Evolutionary conservation across 2,113 vertebrate genomes (phyloP), one percentile per base, ranked within the genome.

Genomic region (Pseudorhombus dupliciocellatus): DNA sequence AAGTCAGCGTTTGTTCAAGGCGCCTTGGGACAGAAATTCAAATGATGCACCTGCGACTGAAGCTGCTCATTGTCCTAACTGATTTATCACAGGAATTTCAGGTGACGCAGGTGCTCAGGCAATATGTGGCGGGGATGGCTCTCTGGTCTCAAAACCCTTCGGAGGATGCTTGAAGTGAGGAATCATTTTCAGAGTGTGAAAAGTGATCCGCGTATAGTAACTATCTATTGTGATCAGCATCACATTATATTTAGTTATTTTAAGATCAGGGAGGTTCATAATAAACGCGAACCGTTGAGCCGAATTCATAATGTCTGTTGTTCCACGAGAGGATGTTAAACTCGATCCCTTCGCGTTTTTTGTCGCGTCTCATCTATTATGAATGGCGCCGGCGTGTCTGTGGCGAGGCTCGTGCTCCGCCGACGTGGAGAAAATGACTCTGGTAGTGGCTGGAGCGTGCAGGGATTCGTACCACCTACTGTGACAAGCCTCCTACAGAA

Each of bases 1-100:
- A 72, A 67, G 76, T 88, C 84, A 84, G 82, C 77, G 30, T 70
- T 86, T 84, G 71, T 6, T 67, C 62, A 40, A 22, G 57, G 64
- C 0, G 52, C 63, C 80, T 34, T 30, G 80, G 81, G 80, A 59
- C 46, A 44, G 30, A 60, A 68, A 74, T 64, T 76, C 62, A 81
- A 72, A 80, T 80, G 79, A 87, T 69, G 84, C 88, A 89, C 79
- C 88, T 91, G 86, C 79, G 34, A 68, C 70, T 78, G 78, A 63
- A 79, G 72, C 60, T 74, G 76, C 22, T 80, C 73, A 25, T 66
- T 65, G 73, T 77, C 64, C 10, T 73, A 58, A 40, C 57, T 84
- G 75, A 89, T 86, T 84, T 55, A 89, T 88, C 73, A 78, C 52
- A 2, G 68, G 70, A 31, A 37, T 62, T 82, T 77, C 68, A 73